phyloP scores from a whole-genome alignment of 1,140 invertebrate species.

The Atta colombica region DNA sequence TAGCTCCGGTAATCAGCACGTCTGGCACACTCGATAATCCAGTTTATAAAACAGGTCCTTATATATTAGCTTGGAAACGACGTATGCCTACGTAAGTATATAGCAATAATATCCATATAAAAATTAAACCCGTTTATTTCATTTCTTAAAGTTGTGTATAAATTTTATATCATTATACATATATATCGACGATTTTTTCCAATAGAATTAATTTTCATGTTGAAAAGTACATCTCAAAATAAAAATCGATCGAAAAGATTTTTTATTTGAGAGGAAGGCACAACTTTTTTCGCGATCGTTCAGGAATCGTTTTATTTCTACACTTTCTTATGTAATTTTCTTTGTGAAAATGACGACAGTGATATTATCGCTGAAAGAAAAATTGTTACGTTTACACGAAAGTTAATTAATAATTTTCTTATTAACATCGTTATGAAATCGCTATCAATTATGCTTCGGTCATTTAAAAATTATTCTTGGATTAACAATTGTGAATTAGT shows the following conservation, averaged over 20 bases:
- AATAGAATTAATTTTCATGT: not conserved
- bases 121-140: not conserved
- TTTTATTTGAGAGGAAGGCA: not conserved
- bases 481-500: no score
- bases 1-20: constrained; percentile 94
- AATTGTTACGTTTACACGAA: no score
- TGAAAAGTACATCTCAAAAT: not conserved
- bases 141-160: no score
- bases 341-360: no score
- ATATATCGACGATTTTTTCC: not conserved
- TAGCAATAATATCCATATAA: not conserved
- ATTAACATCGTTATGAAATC: no score
- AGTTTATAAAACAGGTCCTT: constrained; percentile 96
- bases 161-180: not conserved
- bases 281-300: no score
- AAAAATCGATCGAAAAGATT: not conserved
- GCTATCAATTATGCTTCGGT: no score
- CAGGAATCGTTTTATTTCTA: no score
- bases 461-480: no score
- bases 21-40: constrained; percentile 92
- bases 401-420: no score
- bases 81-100: constrained; percentile 91
- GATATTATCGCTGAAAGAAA: no score
- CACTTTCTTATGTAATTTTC: no score
- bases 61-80: constrained; percentile 95